Evolutionary conservation across 2,888 invertebrate species (phyloP), one percentile per base, ranked within the genome.

Genomic region (Dicranocentrus wangi): DNA sequence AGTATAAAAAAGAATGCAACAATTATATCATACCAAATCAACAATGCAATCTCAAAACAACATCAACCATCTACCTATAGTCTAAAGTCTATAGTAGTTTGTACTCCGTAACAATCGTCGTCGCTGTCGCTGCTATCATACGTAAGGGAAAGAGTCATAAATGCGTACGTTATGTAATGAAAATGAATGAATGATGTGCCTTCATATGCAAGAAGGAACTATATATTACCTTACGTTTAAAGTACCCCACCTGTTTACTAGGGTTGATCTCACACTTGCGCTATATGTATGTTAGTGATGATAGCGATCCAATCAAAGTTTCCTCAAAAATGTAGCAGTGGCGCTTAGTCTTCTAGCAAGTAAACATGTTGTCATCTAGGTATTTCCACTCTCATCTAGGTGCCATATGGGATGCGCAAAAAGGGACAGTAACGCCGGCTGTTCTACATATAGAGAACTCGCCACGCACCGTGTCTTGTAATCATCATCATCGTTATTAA

Each of bases 1-100:
- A 61, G 69, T 69, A 75, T 81, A 75, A 81, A 81, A 81, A 75
- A 70, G 81, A 81, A 75, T 70, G 65, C 69, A 61, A 75, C 81
- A 81, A 81, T 81, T 81, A 81, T 81, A 75, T 73, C 72, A 69
- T 75, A 72, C 39, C 27, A 55, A 13, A 58, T 19, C 47, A 75
- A 68, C 25, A 21, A 58, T 39, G 10, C 47, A 32, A 63, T 23
- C 19, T 55, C 3, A 55, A 17, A 27, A 60, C 60, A 58, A 58
- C 58, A 7, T 21, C 8, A n/a, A n/a, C 10, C 32, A 32, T 32
- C 3, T 32, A 32, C 32, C 5, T 10, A 32, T 32, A 32, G 10
- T 10, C 32, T 32, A 10, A 32, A 32, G 10, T n/a, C n/a, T n/a
- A n/a, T n/a, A n/a, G n/a, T n/a, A n/a, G n/a, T n/a, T 13, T 17